Conservation (phyloP, 2,888 invertebrate genomes). For the Tyria jacobaeae region DNA sequence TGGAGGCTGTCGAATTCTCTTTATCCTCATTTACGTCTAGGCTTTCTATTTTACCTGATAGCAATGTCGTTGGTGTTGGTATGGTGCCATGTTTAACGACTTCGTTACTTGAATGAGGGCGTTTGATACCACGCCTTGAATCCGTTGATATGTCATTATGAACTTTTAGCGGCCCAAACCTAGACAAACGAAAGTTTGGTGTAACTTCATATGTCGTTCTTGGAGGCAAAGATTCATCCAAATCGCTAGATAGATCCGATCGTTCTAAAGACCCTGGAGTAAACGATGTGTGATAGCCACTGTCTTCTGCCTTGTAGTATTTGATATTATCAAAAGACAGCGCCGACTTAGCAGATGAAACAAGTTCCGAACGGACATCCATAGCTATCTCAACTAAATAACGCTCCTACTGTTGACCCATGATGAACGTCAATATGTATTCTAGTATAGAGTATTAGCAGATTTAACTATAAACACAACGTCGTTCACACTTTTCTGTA, state of each 20-base stretch:
- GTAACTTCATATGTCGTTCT: constrained; percentile 58
- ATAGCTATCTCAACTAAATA: constrained; percentile 51
- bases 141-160: constrained; percentile 49
- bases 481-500: constrained; percentile 4
- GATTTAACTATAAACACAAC: constrained; percentile 5
- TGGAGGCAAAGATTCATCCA: constrained; percentile 57
- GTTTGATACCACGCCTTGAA: constrained; percentile 69
- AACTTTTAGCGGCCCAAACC: constrained; percentile 50
- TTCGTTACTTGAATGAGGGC: constrained; percentile 65
- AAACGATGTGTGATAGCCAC: constrained; percentile 79
- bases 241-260: constrained; percentile 68
- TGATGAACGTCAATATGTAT: constrained; percentile 25
- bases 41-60: constrained; percentile 75
- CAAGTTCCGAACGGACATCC: constrained; percentile 69
- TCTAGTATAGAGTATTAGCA: constrained; percentile 1
- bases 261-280: constrained; percentile 75
- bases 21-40: constrained; percentile 73
- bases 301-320: constrained; percentile 75
- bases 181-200: constrained; percentile 51
- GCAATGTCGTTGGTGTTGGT: constrained; percentile 76
- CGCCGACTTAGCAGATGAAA: constrained; percentile 65
- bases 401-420: constrained; percentile 30
- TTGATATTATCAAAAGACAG: constrained; percentile 62
- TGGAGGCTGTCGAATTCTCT: constrained; percentile 51
- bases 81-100: constrained; percentile 53